Evolutionary conservation across 2,113 vertebrate genomes (phyloP).

Genomic region (Chaetura pelagica): DNA sequence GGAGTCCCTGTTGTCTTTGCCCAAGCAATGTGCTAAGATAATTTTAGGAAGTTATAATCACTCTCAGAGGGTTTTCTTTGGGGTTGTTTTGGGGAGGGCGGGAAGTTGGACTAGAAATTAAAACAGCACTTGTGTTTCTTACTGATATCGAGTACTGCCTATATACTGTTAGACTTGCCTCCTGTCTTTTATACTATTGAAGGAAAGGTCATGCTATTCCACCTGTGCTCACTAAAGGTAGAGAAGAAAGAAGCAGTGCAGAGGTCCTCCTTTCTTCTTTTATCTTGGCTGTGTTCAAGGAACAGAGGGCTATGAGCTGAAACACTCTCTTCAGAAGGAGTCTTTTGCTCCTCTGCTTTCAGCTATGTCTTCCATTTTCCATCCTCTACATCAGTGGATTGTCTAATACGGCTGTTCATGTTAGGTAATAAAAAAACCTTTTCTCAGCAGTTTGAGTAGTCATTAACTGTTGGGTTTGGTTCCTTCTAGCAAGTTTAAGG

Average conservation of each 20-base stretch:
- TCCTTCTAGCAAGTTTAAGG: not conserved
- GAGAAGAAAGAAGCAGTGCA: not conserved
- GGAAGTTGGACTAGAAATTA: not conserved
- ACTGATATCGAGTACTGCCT: not conserved
- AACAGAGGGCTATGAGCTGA: not conserved
- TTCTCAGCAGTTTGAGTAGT: not conserved
- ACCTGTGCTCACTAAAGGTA: not conserved
- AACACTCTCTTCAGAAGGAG: not conserved
- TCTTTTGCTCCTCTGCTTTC: not conserved
- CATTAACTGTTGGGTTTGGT: not conserved
- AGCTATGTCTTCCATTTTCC: not conserved
- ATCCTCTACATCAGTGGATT: not conserved
- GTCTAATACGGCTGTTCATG: not conserved
- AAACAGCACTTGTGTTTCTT: not conserved
- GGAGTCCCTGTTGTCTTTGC: not conserved
- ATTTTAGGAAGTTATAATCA: not conserved
- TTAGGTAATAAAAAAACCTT: not conserved
- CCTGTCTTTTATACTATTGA: not conserved
- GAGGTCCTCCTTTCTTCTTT: not conserved
- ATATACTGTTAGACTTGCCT: not conserved
- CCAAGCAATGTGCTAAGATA: not conserved
- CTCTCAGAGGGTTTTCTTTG: not conserved
- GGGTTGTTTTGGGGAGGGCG: not conserved
- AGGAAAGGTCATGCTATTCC: not conserved
- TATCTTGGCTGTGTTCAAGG: not conserved